phyloP scores from a whole-genome alignment of 2,113 vertebrate genomes.

The Siphamia tubifer region DNA sequence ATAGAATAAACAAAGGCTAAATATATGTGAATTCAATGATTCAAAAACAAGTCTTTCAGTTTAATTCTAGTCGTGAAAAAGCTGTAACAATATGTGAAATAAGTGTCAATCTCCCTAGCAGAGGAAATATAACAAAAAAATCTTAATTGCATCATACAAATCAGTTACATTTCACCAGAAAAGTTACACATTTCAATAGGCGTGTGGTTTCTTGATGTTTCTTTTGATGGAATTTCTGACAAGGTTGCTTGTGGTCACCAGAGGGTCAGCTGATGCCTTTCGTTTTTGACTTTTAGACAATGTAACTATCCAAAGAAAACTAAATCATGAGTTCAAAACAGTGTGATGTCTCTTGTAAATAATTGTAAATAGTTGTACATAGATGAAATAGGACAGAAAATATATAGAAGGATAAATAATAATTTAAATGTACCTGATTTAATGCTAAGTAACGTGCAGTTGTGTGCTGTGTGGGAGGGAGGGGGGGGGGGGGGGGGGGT shows the following conservation, averaged over 20 bases:
- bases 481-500: constrained; percentile 47
- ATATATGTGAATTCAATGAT: no score
- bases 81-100: no score
- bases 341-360: not conserved
- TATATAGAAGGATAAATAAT: not conserved
- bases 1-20: not conserved
- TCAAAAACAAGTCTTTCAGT: no score
- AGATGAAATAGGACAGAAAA: not conserved
- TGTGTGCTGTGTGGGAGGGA: constrained; percentile 31
- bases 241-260: not conserved
- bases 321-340: not conserved
- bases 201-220: not conserved
- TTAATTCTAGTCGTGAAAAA: no score
- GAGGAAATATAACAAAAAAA: no score
- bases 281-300: not conserved
- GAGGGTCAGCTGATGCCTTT: constrained; percentile 36
- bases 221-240: constrained; percentile 24
- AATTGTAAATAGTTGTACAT: not conserved
- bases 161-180: not conserved
- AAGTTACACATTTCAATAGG: not conserved
- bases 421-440: not conserved
- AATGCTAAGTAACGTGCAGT: not conserved
- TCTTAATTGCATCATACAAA: not conserved
- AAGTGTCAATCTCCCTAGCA: not conserved
- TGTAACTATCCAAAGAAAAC: not conserved